These are phyloP conservation scores for Solenopsis invicta DNA, from an alignment of 1,140 invertebrate species.

Conservation along the genomic window DNA sequence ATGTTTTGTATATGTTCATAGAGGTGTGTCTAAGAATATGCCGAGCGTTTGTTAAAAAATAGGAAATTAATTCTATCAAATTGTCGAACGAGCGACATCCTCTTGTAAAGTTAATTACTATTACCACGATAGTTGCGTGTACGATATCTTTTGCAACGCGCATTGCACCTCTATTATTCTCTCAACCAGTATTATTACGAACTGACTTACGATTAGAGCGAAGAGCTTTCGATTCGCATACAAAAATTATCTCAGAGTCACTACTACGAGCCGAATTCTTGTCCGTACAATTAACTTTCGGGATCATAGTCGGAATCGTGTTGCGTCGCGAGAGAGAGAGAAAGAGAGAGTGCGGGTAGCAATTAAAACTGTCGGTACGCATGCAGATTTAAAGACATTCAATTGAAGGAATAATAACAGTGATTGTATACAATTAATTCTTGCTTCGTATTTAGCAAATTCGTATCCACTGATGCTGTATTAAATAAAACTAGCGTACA, in stretches of 20 bases:
- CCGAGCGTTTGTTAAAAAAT: neutral
- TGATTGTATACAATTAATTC: slow-evolving; percentile 36
- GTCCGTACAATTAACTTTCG: slow-evolving; percentile 45
- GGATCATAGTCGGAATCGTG: slow-evolving; percentile 26
- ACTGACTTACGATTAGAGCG: slow-evolving; percentile 33
- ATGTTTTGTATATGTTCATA: neutral
- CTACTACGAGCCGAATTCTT: slow-evolving; percentile 28
- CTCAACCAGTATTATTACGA: slow-evolving; percentile 40
- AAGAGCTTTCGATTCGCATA: slow-evolving; percentile 32
- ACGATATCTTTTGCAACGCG: slow-evolving; percentile 45
- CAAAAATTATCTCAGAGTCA: slow-evolving; percentile 31
- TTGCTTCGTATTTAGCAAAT: slow-evolving; percentile 1
- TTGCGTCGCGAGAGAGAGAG: neutral
- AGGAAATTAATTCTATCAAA: slow-evolving; percentile 42
- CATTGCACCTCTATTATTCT: slow-evolving; percentile 46
- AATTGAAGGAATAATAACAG: slow-evolving; percentile 45
- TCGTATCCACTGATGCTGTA: neutral
- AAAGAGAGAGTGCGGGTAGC: neutral
- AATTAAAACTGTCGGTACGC: slow-evolving; percentile 46
- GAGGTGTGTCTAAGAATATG: neutral
- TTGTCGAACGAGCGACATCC: slow-evolving; percentile 48
- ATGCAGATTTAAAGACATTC: slow-evolving; percentile 29
- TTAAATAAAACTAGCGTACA: neutral
- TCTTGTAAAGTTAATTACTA: slow-evolving; percentile 50
- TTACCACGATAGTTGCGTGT: slow-evolving; percentile 46